These are phyloP conservation scores for Pycnonotus jocosus DNA, from an alignment of 2,113 vertebrate species.

Conservation along the genomic window DNA sequence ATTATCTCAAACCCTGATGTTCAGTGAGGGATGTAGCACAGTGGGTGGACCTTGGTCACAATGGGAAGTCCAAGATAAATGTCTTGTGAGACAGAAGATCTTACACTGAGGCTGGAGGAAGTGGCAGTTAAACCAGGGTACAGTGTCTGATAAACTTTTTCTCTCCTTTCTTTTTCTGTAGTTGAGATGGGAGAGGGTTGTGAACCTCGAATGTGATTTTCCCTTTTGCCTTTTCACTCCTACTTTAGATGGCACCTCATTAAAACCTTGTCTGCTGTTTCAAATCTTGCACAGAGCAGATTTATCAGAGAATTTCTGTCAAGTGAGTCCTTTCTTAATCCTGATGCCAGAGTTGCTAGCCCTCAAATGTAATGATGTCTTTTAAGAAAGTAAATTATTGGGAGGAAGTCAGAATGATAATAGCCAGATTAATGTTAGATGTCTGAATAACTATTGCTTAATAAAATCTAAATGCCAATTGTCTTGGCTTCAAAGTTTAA, in stretches of 20 bases:
- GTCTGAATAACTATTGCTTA: conserved; percentile 50
- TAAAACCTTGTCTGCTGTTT: not conserved
- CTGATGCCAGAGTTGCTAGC: not conserved
- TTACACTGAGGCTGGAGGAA: not conserved
- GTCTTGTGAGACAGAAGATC: not conserved
- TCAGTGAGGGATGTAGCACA: not conserved
- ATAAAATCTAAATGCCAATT: conserved; percentile 47
- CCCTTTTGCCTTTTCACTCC: not conserved
- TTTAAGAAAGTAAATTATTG: conserved; percentile 9
- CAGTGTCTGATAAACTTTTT: not conserved
- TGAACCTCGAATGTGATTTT: not conserved
- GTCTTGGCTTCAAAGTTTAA: conserved; percentile 33
- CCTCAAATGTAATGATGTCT: conserved; percentile 15
- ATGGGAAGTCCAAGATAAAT: not conserved
- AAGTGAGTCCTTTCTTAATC: not conserved
- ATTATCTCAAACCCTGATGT: accelerated
- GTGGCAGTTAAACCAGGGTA: not conserved
- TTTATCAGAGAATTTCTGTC: not conserved
- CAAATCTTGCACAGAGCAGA: not conserved
- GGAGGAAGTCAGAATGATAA: conserved; percentile 43
- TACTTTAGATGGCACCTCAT: not conserved
- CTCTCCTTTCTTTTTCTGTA: not conserved
- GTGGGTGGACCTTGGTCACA: accelerated
- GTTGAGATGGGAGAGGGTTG: not conserved
- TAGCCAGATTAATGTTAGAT: conserved; percentile 22